These are phyloP conservation scores for Gymnocheta viridis DNA, from an alignment of 2,888 invertebrate species.

Conservation along the genomic window DNA sequence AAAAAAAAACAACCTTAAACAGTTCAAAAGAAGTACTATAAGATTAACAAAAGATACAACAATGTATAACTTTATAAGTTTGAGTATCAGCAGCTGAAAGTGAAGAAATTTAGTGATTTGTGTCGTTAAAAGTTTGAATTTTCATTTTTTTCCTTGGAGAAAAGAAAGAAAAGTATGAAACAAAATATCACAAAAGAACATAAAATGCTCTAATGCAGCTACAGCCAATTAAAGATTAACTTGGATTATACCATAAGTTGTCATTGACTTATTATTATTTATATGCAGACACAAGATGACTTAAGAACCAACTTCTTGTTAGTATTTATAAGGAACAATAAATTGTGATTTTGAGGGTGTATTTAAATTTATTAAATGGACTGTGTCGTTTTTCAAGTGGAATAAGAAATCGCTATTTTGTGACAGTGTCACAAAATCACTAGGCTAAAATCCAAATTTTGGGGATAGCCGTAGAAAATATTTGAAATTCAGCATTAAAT, in stretches of 20 bases:
- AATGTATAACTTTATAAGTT: neutral
- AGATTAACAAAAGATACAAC: neutral
- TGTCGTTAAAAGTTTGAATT: slow-evolving; percentile 41
- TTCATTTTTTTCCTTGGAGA: slow-evolving; percentile 10
- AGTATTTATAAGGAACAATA: neutral
- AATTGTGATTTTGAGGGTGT: too few relatives aligned
- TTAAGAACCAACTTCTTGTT: neutral
- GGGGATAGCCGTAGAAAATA: too few relatives aligned
- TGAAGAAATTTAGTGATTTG: slow-evolving; percentile 33
- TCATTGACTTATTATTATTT: neutral
- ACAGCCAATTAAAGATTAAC: slow-evolving; percentile 28
- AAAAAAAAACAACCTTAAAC: neutral
- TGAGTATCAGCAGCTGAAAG: neutral
- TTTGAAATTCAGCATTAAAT: too few relatives aligned
- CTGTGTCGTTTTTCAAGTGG: too few relatives aligned
- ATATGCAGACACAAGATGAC: neutral
- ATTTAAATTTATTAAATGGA: too few relatives aligned
- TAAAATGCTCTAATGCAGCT: neutral
- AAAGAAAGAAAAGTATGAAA: neutral
- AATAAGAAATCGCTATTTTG: too few relatives aligned
- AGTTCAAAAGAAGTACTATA: neutral
- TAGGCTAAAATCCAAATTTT: too few relatives aligned
- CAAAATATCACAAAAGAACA: neutral
- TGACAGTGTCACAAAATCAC: too few relatives aligned
- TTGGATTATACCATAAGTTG: neutral